A percentile compares a stretch with the other conserved stretches of the same genome.
These are phyloP conservation scores for Zele albiditarsus DNA, from an alignment of 2,888 invertebrate species.

Conservation along the genomic window DNA sequence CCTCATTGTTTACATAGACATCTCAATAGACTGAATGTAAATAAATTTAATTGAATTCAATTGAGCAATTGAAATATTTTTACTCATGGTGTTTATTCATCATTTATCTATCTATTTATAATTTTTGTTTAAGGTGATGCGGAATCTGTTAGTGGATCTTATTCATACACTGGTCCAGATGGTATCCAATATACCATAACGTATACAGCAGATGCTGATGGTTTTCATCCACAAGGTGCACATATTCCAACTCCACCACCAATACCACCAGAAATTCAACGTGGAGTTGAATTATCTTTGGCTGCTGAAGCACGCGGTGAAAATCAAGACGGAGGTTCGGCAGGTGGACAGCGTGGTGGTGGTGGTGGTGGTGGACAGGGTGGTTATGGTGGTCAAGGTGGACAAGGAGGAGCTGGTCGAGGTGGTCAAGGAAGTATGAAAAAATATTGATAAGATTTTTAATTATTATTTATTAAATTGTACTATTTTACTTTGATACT, in stretches of 20 bases:
- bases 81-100: constrained; percentile 18
- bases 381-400: constrained; percentile 47
- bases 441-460: not conserved
- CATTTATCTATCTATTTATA: not conserved
- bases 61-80: constrained; percentile 39
- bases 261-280: constrained; percentile 67
- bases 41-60: not conserved
- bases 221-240: constrained; percentile 65
- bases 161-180: constrained; percentile 66
- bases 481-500: not conserved
- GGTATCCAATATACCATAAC: constrained; percentile 64
- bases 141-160: constrained; percentile 66
- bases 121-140: constrained; percentile 55
- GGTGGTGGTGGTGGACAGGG: constrained; percentile 46
- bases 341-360: constrained; percentile 51
- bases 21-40: constrained; percentile 14
- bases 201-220: constrained; percentile 66
- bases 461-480: not conserved
- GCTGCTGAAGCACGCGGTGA: constrained; percentile 68
- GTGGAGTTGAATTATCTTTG: constrained; percentile 64
- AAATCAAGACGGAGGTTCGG: constrained; percentile 63
- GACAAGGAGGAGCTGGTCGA: constrained; percentile 49
- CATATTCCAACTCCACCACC: constrained; percentile 68
- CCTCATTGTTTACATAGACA: constrained; percentile 7
- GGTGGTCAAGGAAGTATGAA: constrained; percentile 43